phyloP scores from a whole-genome alignment of 2,888 invertebrate genomes.

The Piscicola geometra region DNA sequence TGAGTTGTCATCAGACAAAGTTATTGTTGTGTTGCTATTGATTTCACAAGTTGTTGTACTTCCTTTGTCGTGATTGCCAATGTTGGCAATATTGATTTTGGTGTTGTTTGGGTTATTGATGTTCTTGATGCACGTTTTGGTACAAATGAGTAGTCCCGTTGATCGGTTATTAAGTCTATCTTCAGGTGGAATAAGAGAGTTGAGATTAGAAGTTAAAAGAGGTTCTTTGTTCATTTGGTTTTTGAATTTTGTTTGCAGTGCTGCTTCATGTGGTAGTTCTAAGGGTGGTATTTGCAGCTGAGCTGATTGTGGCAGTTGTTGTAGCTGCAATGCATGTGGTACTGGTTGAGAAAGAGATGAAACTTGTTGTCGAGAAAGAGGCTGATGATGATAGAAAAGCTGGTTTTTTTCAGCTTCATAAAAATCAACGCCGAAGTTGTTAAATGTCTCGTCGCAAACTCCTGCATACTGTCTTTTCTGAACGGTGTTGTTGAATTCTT shows the following conservation, averaged over 20 bases:
- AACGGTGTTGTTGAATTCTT: background rate
- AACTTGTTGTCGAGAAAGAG: background rate
- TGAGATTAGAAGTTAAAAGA: background rate
- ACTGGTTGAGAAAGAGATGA: background rate
- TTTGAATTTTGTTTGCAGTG: background rate
- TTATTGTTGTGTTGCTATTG: no score
- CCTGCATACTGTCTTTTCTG: background rate
- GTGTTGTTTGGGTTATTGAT: background rate
- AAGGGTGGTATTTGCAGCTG: background rate
- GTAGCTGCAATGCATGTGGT: background rate
- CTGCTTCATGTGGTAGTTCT: no score
- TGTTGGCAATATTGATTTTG: no score
- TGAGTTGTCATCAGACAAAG: no score
- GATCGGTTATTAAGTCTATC: background rate
- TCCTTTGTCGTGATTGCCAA: no score
- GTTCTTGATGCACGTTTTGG: no score
- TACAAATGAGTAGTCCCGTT: no score
- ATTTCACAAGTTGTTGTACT: no score
- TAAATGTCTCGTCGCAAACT: background rate
- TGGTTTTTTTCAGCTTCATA: background rate
- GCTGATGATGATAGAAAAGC: no score
- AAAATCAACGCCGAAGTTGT: background rate
- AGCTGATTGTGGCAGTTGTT: background rate
- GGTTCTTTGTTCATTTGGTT: background rate
- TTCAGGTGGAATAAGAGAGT: background rate